phyloP scores from a whole-genome alignment of 1,140 invertebrate genomes.

The Drosophila subpulchrella region DNA sequence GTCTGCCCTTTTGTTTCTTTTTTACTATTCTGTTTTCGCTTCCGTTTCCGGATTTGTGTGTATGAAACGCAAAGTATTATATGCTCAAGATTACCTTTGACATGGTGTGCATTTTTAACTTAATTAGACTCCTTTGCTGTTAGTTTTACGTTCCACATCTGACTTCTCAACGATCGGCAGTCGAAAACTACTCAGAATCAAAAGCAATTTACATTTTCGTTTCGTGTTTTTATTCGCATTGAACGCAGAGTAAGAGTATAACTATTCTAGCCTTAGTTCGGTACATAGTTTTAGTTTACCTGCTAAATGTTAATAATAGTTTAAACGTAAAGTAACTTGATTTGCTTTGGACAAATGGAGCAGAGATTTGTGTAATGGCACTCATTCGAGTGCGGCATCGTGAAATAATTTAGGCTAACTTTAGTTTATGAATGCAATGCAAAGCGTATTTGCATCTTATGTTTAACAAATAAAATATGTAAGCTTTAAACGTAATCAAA shows the following conservation, averaged over 20 bases:
- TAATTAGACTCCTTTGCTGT: conserved; percentile 45
- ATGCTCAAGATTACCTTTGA: conserved; percentile 65
- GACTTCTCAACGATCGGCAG: conserved; percentile 46
- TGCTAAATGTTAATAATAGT: conserved; percentile 49
- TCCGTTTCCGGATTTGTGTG: conserved; percentile 26
- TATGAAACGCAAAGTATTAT: conserved; percentile 70
- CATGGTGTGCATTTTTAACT: conserved; percentile 67
- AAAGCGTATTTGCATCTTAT: conserved; percentile 67
- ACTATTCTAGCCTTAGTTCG: conserved; percentile 64
- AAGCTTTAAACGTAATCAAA: conserved; percentile 79
- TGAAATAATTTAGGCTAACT: conserved; percentile 60
- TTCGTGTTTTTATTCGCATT: conserved; percentile 26
- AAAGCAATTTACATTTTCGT: conserved; percentile 69
- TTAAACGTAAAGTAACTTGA: conserved; percentile 12
- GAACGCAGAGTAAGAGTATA: conserved; percentile 44
- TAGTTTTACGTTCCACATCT: conserved; percentile 19
- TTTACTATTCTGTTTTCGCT: conserved; percentile 23
- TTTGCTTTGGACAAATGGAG: conserved; percentile 32
- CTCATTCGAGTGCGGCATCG: conserved; percentile 40
- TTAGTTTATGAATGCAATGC: conserved; percentile 54
- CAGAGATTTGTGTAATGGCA: conserved; percentile 47
- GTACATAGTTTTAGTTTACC: conserved; percentile 51
- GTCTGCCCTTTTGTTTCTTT: conserved; percentile 13
- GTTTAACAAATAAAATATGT: conserved; percentile 69
- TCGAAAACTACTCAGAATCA: conserved; percentile 68